Conservation (phyloP, 2,888 invertebrate genomes). For the Trypoxylon attenuatum region DNA sequence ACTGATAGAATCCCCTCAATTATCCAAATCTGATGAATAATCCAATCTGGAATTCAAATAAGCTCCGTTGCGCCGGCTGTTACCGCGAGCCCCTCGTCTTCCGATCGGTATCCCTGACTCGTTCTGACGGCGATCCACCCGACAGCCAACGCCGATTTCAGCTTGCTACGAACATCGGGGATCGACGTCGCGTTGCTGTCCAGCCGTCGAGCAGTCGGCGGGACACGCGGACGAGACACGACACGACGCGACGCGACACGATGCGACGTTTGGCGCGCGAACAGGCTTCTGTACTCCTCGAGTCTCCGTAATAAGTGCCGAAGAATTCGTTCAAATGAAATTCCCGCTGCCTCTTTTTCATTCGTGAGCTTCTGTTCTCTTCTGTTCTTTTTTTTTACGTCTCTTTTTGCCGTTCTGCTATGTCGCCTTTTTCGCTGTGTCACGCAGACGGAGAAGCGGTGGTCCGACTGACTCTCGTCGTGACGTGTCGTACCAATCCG, state of each 20-base stretch:
- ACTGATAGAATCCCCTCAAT: constrained; percentile 65
- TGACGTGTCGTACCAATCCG: neutral
- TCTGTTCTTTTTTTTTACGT: neutral
- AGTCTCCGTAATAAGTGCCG: constrained; percentile 61
- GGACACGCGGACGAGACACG: constrained; percentile 1
- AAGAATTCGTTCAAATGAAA: constrained; percentile 68
- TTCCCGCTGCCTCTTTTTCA: constrained; percentile 55
- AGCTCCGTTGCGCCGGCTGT: constrained; percentile 51
- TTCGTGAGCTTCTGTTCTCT: constrained; percentile 14
- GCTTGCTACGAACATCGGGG: constrained; percentile 11
- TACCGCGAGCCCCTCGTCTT: constrained; percentile 20
- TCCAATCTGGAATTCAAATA: constrained; percentile 71
- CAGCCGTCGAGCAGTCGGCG: constrained; percentile 2
- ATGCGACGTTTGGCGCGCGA: constrained; percentile 42
- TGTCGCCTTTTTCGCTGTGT: neutral
- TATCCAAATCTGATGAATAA: constrained; percentile 69
- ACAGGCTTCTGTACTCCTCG: constrained; percentile 33
- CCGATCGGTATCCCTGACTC: constrained; percentile 23
- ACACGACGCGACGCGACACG: constrained; percentile 32
- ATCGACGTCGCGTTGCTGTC: constrained; percentile 15
- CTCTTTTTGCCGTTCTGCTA: constrained; percentile 11
- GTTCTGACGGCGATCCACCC: constrained; percentile 23
- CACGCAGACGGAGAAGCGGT: neutral
- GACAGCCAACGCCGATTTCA: constrained; percentile 15
- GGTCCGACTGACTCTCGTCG: neutral